These are phyloP conservation scores for Omphaloscelis lunosa DNA, from an alignment of 2,888 invertebrate species.

Conservation along the genomic window DNA sequence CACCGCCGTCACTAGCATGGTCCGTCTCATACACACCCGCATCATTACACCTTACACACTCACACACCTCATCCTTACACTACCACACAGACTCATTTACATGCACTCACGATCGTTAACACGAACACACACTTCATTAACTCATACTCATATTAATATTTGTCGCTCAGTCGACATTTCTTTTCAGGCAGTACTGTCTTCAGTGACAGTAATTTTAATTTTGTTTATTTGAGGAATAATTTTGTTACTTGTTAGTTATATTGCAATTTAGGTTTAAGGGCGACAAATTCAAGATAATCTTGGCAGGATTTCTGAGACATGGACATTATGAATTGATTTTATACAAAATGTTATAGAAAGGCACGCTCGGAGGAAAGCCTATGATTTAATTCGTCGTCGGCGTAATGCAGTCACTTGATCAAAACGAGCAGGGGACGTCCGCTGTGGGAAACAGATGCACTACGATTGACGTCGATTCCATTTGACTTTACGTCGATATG, in stretches of 20 bases:
- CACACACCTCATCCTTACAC: slow-evolving; percentile 43
- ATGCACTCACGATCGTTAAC: slow-evolving; percentile 54
- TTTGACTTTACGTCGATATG: slow-evolving; percentile 67
- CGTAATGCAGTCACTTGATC: slow-evolving; percentile 83
- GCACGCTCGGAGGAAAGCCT: slow-evolving; percentile 90
- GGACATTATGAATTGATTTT: slow-evolving; percentile 84
- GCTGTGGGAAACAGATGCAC: slow-evolving; percentile 72
- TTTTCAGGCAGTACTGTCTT: slow-evolving; percentile 82
- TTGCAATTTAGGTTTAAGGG: slow-evolving; percentile 77
- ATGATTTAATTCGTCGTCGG: slow-evolving; percentile 88
- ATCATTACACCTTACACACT: slow-evolving; percentile 61
- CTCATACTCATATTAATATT: slow-evolving; percentile 73
- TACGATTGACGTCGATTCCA: slow-evolving; percentile 73
- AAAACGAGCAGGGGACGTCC: slow-evolving; percentile 76
- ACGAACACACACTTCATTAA: slow-evolving; percentile 46
- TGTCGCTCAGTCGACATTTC: slow-evolving; percentile 79
- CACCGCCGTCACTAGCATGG: slow-evolving; percentile 89
- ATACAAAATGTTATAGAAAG: slow-evolving; percentile 90
- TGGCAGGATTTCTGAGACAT: slow-evolving; percentile 66
- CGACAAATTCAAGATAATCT: slow-evolving; percentile 74
- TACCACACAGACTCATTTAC: slow-evolving; percentile 47
- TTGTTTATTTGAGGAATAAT: slow-evolving; percentile 75
- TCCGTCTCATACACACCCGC: slow-evolving; percentile 82
- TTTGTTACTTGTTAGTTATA: slow-evolving; percentile 76
- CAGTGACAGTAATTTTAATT: slow-evolving; percentile 69